phyloP scores from a whole-genome alignment of 2,797 vertebrate species.

The Rhynchonycteris naso region DNA sequence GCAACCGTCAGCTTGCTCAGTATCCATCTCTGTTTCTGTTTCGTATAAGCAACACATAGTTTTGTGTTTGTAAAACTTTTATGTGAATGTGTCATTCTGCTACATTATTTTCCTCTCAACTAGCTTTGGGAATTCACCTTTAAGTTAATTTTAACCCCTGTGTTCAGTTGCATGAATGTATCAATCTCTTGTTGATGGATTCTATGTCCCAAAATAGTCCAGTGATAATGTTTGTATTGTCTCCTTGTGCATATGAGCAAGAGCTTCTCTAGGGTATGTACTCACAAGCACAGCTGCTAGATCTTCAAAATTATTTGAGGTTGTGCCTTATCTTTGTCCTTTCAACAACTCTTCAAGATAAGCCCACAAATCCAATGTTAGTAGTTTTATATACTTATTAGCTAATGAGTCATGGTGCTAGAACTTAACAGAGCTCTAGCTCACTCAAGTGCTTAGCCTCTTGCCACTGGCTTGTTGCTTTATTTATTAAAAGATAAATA shows the following conservation, averaged over 20 bases:
- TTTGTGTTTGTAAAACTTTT: neutral
- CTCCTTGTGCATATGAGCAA: neutral
- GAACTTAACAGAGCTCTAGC: neutral
- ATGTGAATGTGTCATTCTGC: neutral
- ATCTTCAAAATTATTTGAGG: neutral
- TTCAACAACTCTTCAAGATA: neutral
- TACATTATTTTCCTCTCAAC: neutral
- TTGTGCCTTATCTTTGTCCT: neutral
- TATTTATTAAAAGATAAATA: constrained; percentile 15
- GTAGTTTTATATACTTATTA: neutral
- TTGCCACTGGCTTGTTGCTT: neutral
- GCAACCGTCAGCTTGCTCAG: neutral
- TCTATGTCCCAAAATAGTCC: neutral
- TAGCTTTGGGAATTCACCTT: neutral
- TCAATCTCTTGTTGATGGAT: neutral
- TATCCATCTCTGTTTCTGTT: neutral
- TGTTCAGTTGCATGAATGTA: neutral
- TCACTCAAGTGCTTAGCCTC: neutral
- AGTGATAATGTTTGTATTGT: neutral
- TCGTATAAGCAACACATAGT: neutral
- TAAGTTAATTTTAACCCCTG: neutral
- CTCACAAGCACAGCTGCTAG: neutral
- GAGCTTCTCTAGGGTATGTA: neutral
- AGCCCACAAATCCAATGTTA: neutral
- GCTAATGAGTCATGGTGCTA: neutral